Evolutionary conservation across 2,113 vertebrate species (phyloP).

Genomic region (Malurus cyaneus): DNA sequence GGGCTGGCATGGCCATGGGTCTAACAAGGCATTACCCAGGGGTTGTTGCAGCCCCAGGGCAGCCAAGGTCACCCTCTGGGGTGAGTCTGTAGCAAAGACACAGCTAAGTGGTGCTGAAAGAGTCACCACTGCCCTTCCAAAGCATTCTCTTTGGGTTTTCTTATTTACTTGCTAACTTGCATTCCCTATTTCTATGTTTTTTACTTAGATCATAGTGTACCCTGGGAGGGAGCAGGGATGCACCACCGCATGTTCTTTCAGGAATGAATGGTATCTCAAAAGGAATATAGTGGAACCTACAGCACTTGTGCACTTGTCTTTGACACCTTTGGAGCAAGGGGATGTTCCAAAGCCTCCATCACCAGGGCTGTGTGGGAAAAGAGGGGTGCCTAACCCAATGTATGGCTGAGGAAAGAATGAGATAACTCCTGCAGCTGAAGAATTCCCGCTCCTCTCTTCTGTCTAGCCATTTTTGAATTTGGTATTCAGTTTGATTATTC

Average conservation of each 20-base stretch:
- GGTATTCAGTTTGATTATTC: conserved; percentile 45
- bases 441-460: not conserved
- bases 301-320: not conserved
- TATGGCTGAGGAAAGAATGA: not conserved
- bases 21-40: rapidly evolving
- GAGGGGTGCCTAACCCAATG: not conserved
- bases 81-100: not conserved
- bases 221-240: not conserved
- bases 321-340: not conserved
- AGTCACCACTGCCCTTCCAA: not conserved
- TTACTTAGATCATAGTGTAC: rapidly evolving
- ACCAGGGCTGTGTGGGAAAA: not conserved
- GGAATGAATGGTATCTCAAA: not conserved
- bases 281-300: not conserved
- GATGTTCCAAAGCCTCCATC: not conserved
- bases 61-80: not conserved
- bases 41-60: not conserved
- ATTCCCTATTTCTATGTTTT: not conserved
- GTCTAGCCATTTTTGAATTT: conserved; percentile 36
- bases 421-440: not conserved
- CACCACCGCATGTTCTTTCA: not conserved
- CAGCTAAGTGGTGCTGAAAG: not conserved
- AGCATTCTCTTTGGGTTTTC: not conserved
- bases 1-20: not conserved
- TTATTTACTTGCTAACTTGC: not conserved